Evolutionary conservation across 2,888 invertebrate genomes (phyloP).

Genomic region (Zhuqinia jingwanae): DNA sequence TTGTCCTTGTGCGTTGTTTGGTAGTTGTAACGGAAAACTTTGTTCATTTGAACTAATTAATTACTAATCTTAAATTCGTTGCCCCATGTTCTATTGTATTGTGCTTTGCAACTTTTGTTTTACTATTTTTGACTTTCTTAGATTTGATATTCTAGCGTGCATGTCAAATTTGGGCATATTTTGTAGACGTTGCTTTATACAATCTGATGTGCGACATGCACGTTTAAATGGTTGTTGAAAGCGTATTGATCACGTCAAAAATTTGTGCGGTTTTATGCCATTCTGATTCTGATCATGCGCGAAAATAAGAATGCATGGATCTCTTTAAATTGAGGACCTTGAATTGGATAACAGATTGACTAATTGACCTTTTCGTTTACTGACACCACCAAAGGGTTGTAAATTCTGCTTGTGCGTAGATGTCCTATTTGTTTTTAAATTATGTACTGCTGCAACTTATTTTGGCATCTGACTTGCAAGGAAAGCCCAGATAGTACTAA

Average conservation of each 20-base stretch:
- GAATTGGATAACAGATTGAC: too few relatives aligned
- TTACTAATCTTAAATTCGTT: neutral
- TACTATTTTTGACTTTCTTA: too few relatives aligned
- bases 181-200: neutral
- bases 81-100: neutral
- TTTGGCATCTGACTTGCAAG: conserved; percentile 31
- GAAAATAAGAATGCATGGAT: neutral
- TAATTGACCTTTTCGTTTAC: too few relatives aligned
- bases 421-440: neutral
- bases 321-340: too few relatives aligned
- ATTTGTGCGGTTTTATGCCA: neutral
- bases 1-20: neutral
- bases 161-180: neutral
- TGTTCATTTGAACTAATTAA: neutral
- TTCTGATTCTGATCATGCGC: neutral
- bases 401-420: neutral
- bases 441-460: neutral
- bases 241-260: too few relatives aligned
- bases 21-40: neutral
- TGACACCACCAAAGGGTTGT: too few relatives aligned
- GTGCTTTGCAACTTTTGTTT: too few relatives aligned
- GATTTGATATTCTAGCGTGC: too few relatives aligned
- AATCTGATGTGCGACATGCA: neutral
- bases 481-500: neutral
- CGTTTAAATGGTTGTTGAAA: neutral